These are phyloP conservation scores for Schizopygopsis pylzovi DNA, from an alignment of 2,797 vertebrate species.

Conservation along the genomic window DNA sequence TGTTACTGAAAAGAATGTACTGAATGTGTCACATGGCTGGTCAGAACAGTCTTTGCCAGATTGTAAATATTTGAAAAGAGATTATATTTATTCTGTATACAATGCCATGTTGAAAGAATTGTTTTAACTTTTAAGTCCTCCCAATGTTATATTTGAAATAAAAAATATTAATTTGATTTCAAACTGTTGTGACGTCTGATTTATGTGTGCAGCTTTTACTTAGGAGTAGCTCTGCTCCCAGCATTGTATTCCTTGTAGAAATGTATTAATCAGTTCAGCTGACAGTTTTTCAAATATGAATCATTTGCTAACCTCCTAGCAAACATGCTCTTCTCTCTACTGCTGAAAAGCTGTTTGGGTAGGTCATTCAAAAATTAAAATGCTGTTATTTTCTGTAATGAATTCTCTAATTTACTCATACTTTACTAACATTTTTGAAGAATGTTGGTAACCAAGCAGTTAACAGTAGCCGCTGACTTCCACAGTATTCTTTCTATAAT, in stretches of 20 bases:
- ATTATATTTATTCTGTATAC: slow-evolving; percentile 58
- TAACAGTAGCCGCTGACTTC: neutral
- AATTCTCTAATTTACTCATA: no score
- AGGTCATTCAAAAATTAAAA: no score
- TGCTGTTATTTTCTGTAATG: no score
- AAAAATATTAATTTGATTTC: slow-evolving; percentile 43
- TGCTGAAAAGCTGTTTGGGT: neutral
- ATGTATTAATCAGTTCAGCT: neutral
- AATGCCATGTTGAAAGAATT: slow-evolving; percentile 36
- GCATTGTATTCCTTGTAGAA: neutral
- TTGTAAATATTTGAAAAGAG: slow-evolving; percentile 57
- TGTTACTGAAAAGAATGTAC: slow-evolving; percentile 51
- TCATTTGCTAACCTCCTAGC: neutral
- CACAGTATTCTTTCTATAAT: neutral
- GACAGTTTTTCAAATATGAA: neutral
- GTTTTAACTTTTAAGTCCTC: slow-evolving; percentile 36
- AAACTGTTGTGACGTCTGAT: neutral
- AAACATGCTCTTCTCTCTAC: neutral
- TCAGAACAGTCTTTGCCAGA: slow-evolving; percentile 38
- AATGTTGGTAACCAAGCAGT: neutral
- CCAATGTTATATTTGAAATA: slow-evolving; percentile 53
- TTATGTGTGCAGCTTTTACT: neutral
- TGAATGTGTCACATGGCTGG: slow-evolving; percentile 9
- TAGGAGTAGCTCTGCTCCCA: neutral
- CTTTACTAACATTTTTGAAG: neutral